Evolutionary conservation across 2,888 invertebrate species (phyloP), one percentile per base, ranked within the genome.

Genomic region (Acleris sparsana): DNA sequence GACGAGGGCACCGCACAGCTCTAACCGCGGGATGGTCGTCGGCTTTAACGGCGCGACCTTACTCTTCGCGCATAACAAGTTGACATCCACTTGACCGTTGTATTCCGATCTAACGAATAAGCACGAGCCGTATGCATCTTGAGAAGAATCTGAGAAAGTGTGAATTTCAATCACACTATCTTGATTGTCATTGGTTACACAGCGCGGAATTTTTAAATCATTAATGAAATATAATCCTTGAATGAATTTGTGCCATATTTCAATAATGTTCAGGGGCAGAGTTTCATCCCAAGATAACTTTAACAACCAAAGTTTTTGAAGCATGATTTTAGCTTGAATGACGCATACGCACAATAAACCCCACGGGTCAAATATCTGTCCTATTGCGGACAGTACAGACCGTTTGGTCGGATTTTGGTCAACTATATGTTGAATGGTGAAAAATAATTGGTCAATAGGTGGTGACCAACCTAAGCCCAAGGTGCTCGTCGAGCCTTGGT

Each of bases 1-100:
- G 11, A 67, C 29, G n/a, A 67, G 46, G 17, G 67, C 67, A 1
- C 48, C 65, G 44, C 67, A 64, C 18, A 69, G 43, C 48, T 69
- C 69, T 29, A 67, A 52, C 1, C 69, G 56, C 7, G 69, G 69
- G 4, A 69, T 62, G 33, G 69, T 69, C 5, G 53, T 55, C 3
- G 58, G 56, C 46, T 60, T 63, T 7, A 69, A 17, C 3, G 69
- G 67, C 17, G 69, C 58, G 5, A 69, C 64, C 22, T 62, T 48
- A 17, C 48, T 48, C 16, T 48, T 48, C n/a, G 48, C 48, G 22
- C 59, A 65, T 11, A 69, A 17, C 5, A 68, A 49, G 17, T 49
- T 49, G 5, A 62, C 55, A 29, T 48, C 48, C 48, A 48, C 48
- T 48, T 48, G 48, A 48, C 48, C 48, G 48, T 48, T 48, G 48